These are phyloP conservation scores for Pocillopora verrucosa DNA, from an alignment of 64 coral and sea anemone species.

Conservation along the genomic window DNA sequence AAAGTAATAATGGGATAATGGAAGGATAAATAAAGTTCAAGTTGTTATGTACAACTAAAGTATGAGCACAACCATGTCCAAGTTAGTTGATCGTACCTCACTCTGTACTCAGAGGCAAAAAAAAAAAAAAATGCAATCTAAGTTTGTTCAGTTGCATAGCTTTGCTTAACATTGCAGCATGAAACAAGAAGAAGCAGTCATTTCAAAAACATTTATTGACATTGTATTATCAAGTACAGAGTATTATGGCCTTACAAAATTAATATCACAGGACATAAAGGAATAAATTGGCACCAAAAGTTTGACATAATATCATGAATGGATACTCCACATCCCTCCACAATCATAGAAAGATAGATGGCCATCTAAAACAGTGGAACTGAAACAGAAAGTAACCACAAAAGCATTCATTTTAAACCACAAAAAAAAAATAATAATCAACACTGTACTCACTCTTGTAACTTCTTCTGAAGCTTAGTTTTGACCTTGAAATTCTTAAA, in stretches of 20 bases:
- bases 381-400: not conserved
- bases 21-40: too few species aligned
- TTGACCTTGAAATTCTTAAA: too few species aligned
- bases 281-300: not conserved
- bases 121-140: too few species aligned
- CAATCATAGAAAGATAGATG: not conserved
- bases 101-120: too few species aligned
- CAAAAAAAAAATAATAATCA: not conserved
- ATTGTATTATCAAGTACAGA: not conserved
- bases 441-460: not conserved
- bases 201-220: not conserved
- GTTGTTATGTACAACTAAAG: too few species aligned
- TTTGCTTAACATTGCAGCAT: too few species aligned
- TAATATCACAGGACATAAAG: not conserved
- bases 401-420: not conserved
- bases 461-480: too few species aligned
- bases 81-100: too few species aligned
- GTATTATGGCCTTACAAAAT: not conserved
- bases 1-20: too few species aligned
- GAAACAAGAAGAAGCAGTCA: too few species aligned
- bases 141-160: too few species aligned
- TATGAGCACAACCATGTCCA: too few species aligned
- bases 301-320: not conserved
- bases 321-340: not conserved
- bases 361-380: conserved; percentile 21